Evolutionary conservation across 2,113 vertebrate genomes (phyloP), one percentile per base, ranked within the genome.

Genomic region (Bothrops jararaca): DNA sequence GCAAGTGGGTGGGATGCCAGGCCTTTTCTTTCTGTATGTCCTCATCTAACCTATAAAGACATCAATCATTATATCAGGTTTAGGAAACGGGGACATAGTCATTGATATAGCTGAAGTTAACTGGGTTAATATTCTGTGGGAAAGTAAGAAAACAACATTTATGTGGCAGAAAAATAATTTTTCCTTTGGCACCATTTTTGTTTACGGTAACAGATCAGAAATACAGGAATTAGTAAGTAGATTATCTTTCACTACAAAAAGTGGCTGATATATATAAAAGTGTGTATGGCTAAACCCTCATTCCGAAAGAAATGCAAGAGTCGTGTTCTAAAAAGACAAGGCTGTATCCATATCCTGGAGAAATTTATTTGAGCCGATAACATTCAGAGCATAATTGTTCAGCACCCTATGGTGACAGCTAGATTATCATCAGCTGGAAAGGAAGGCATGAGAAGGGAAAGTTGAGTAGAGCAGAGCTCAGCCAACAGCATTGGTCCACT

Each of bases 1-100:
- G 92, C n/a, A 94, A 22, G 50, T 95, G 93, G 56, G 94, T 95
- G 5, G 93, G 94, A 5, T 90, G 56, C 94, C 94, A 95, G 3
- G 57, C 54, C 48, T 54, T 56, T 56, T 86, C 56, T 34, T 93
- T 92, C 24, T 86, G 90, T 57, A 87, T 10, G n/a, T 88, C 85
- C 42, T 88, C 22, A 20, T 53, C 56, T 42, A 24, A 42, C 91
- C 93, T 92, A 64, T 5, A 60, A 86, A 87, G 39, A 92, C 12
- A 90, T 23, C n/a, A 88, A 12, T 34, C n/a, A 18, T 89, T 89
- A 92, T 64, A 23, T 22, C 29, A 15, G 22, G 15, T 89, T 57
- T 58, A 1, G 6, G 89, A 85, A 0, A 0, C 2, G 0, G 20
- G 9, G 56, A 45, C 50, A 4, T 53, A 4, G 53, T 86, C 11